Evolutionary conservation across 2,888 invertebrate genomes (phyloP).

Genomic region (Gortyna flavago): DNA sequence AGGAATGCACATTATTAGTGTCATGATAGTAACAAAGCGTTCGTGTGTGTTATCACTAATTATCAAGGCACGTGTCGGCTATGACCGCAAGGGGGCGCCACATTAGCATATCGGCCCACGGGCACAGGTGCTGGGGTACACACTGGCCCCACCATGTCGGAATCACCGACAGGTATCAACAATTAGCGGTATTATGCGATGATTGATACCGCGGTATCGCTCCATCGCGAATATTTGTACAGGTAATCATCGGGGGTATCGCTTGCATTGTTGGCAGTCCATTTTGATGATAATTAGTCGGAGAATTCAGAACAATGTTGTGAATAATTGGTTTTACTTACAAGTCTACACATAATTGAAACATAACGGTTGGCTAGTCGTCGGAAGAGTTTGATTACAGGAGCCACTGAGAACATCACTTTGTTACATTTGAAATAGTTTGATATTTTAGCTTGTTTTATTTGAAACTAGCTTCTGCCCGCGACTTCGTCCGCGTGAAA

Average conservation of each 20-base stretch:
- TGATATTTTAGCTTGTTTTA: neutral
- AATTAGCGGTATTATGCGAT: constrained; percentile 59
- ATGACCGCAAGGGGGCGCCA: constrained; percentile 44
- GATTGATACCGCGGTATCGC: constrained; percentile 60
- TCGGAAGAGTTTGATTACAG: too few species aligned
- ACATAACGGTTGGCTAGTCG: too few species aligned
- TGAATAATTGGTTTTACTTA: constrained; percentile 10
- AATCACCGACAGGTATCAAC: constrained; percentile 34
- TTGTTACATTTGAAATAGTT: neutral
- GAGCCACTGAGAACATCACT: neutral
- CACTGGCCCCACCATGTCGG: constrained; percentile 25
- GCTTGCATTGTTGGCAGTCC: constrained; percentile 28
- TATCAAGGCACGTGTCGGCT: constrained; percentile 50
- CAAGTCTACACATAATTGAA: neutral
- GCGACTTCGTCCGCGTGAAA: too few species aligned
- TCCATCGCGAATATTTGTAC: constrained; percentile 45
- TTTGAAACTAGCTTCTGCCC: too few species aligned
- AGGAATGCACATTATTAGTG: constrained; percentile 27
- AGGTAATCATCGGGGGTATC: constrained; percentile 17
- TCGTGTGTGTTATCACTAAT: constrained; percentile 59
- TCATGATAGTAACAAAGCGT: constrained; percentile 46
- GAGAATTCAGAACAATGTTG: neutral
- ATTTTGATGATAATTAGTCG: constrained; percentile 50
- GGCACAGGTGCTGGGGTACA: constrained; percentile 45
- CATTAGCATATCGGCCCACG: constrained; percentile 50